Evolutionary conservation across 2,888 invertebrate species (phyloP), one percentile per base, ranked within the genome.

Genomic region (Drosophila tanythrix): DNA sequence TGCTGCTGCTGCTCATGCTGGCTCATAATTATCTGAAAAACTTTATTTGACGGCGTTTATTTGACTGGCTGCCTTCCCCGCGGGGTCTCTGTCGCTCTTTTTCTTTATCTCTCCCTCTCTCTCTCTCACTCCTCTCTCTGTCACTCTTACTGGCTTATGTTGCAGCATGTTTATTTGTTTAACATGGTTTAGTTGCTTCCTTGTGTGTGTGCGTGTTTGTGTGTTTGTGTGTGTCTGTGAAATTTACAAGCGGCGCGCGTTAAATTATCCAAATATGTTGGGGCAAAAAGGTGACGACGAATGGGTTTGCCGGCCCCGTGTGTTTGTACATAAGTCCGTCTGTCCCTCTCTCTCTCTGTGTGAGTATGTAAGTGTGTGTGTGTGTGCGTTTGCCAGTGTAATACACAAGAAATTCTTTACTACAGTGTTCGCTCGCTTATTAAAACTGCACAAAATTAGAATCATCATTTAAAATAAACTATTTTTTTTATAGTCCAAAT

Each of bases 251-350:
- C 90, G 72, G 53, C 83, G 88, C 88, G 88, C 89, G 90, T 81
- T 87, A 87, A 87, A 87, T 87, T 90, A 87, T 88, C 90, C 77
- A 88, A 87, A 90, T 87, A 87, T 87, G 87, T 87, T 90, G 70
- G 85, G 83, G 82, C 87, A 87, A 76, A 89, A 88, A 87, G 86
- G 90, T 87, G 87, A 88, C 87, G 82, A 79, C 90, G 81, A 88
- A 90, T 86, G 87, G 87, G 74, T 90, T 88, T 81, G 67, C 59
- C 68, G 65, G 46, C 25, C 67, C 27, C 43, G 68, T 55, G 50
- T 66, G 43, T 68, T 55, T 68, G 60, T 52, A 48, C 31, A 25
- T 53, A 21, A 60, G 25, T 51, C 33, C 25, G 25, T 31, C 25
- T 29, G 6, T 25, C 25, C 15, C 10, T 43, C 27, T 27, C 18